Evolutionary conservation across 2,888 invertebrate species (phyloP), one percentile per base, ranked within the genome.

Genomic region (Catocala nupta): DNA sequence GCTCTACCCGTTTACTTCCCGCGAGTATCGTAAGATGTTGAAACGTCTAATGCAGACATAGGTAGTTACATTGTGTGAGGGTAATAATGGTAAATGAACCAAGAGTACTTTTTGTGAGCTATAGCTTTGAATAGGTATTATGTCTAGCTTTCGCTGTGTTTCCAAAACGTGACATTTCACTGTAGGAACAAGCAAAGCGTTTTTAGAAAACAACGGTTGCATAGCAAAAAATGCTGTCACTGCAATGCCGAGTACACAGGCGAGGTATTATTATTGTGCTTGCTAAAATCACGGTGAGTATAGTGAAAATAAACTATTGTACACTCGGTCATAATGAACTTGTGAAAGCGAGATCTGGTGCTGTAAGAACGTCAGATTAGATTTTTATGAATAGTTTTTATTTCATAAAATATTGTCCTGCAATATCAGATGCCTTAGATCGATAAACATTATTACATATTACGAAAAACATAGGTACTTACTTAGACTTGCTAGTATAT

Each of bases 161-260:
- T 55, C 25, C 45, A 68, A 75, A 73, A 70, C 60, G 69, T 76
- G 63, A 65, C 60, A 63, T 63, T 68, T 65, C 63, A 48, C 36
- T 39, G 59, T 53, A 63, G 54, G 36, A 65, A 68, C 57, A 56
- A 65, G 65, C 64, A 57, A 64, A 64, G 50, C 43, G 43, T 66
- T 72, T 70, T 65, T 68, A 68, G 55, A 55, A 69, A 73, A 73
- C 59, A 55, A 39, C 54, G 44, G 49, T 59, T 62, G 51, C 25
- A 33, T 49, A 45, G 36, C 36, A 70, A 65, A 74, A 62, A 70
- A 67, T 13, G 58, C 63, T 55, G 59, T 48, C 62, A 59, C 44
- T 65, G 62, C 59, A 69, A 36, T 59, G 55, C 44, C 39, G 52
- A 33, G 43, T 66, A 52, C 51, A 62, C 47, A 39, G 53, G 48